These are phyloP conservation scores for Pocillopora verrucosa DNA, from an alignment of 64 coral and sea anemone genomes.

Conservation along the genomic window DNA sequence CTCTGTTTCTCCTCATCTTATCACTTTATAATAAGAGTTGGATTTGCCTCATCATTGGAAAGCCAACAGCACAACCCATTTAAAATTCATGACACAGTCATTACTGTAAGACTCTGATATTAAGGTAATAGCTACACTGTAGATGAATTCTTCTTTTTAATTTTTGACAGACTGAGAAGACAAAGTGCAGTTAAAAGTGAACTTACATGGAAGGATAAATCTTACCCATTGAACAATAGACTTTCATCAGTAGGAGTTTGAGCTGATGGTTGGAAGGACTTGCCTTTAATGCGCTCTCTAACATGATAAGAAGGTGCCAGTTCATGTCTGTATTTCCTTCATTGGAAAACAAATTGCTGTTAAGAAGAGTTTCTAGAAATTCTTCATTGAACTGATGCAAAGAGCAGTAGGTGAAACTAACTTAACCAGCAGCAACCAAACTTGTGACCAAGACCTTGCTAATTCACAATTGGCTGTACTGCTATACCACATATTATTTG, in stretches of 20 bases:
- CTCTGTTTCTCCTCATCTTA: slow-evolving; percentile 6
- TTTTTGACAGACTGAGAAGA: not conserved
- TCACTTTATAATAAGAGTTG: not conserved
- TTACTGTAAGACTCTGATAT: not conserved
- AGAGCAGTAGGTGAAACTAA: too few species aligned
- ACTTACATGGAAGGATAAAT: not conserved
- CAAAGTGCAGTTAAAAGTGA: not conserved
- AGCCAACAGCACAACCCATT: not conserved
- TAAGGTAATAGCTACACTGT: not conserved
- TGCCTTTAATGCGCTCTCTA: slow-evolving; percentile 83
- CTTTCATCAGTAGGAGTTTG: slow-evolving; percentile 81
- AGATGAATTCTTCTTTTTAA: not conserved
- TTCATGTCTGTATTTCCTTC: slow-evolving; percentile 77
- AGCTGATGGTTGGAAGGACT: slow-evolving; percentile 87
- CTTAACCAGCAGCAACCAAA: too few species aligned
- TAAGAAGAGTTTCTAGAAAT: too few species aligned
- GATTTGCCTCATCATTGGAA: slow-evolving; percentile 35
- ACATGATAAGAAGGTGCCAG: slow-evolving; percentile 82
- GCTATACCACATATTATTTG: too few species aligned
- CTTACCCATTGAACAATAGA: slow-evolving; percentile 92
- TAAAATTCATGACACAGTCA: not conserved
- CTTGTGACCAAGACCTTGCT: too few species aligned
- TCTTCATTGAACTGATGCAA: too few species aligned
- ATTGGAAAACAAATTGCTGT: not conserved
- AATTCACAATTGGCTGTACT: too few species aligned